Evolutionary conservation across 2,888 invertebrate species (phyloP).

Genomic region (Eremobia ochroleuca): DNA sequence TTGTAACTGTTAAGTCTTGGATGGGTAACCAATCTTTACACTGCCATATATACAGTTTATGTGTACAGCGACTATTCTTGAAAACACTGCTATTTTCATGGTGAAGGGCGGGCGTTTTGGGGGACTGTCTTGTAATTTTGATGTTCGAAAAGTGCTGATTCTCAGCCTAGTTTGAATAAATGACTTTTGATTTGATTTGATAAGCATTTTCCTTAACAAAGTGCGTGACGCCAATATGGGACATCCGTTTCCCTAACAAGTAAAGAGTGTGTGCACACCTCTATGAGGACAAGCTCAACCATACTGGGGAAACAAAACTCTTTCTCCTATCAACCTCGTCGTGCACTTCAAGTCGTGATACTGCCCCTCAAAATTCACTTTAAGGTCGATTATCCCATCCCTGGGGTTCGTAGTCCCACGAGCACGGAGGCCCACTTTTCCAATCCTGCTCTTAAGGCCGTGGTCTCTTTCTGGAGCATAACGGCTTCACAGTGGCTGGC

Average conservation of each 20-base stretch:
- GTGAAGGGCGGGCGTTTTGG: too few species aligned
- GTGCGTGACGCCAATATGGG: neutral
- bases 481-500: neutral
- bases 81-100: neutral
- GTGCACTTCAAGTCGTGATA: neutral
- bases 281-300: neutral
- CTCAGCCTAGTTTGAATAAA: too few species aligned
- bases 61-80: neutral
- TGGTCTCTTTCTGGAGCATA: neutral
- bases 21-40: neutral
- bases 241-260: neutral
- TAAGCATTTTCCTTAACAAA: neutral
- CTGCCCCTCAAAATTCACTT: neutral
- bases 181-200: too few species aligned
- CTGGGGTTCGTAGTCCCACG: too few species aligned
- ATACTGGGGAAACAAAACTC: neutral
- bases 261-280: neutral
- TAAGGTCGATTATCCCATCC: neutral
- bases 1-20: neutral
- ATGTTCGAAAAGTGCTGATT: too few species aligned
- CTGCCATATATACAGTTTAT: neutral
- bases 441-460: neutral
- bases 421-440: too few species aligned
- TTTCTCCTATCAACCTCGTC: neutral
- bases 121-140: too few species aligned